Evolutionary conservation across 1,140 invertebrate genomes (phyloP).

Genomic region (Calephelis nemesis): DNA sequence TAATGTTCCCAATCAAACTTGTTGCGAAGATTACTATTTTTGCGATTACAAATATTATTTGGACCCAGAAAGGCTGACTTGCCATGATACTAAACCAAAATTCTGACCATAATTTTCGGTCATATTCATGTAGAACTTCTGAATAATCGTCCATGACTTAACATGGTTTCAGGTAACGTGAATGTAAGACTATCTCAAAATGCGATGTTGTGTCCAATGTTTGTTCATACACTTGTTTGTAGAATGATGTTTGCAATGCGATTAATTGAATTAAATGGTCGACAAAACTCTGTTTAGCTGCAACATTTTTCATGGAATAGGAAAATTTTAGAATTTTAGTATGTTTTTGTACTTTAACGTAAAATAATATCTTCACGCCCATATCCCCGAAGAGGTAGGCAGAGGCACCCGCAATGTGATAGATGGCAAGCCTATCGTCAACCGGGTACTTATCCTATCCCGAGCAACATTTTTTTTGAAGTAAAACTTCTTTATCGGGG

Average conservation of each 20-base stretch:
- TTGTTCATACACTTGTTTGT: conserved; percentile 23
- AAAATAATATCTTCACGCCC: no score
- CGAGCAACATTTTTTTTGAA: no score
- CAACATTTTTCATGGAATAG: not conserved
- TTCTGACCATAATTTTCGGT: conserved; percentile 38
- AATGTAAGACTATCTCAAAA: not conserved
- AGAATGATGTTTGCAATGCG: conserved; percentile 26
- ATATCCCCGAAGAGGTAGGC: no score
- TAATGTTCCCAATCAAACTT: conserved; percentile 89
- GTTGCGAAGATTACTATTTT: conserved; percentile 84
- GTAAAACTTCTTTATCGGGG: no score
- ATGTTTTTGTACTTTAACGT: no score
- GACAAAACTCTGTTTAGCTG: not conserved
- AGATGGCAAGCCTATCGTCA: no score
- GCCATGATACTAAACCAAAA: conserved; percentile 34
- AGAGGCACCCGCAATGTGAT: no score
- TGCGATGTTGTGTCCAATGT: conserved; percentile 13
- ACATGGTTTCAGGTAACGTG: not conserved
- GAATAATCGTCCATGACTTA: conserved; percentile 22
- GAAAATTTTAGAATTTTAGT: no score
- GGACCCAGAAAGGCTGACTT: conserved; percentile 32
- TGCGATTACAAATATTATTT: conserved; percentile 30
- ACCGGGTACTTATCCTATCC: no score
- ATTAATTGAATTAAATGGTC: conserved; percentile 30
- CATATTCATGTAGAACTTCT: conserved; percentile 29